Evolutionary conservation across 2,888 invertebrate genomes (phyloP).

Genomic region (Endomychus coccineus): DNA sequence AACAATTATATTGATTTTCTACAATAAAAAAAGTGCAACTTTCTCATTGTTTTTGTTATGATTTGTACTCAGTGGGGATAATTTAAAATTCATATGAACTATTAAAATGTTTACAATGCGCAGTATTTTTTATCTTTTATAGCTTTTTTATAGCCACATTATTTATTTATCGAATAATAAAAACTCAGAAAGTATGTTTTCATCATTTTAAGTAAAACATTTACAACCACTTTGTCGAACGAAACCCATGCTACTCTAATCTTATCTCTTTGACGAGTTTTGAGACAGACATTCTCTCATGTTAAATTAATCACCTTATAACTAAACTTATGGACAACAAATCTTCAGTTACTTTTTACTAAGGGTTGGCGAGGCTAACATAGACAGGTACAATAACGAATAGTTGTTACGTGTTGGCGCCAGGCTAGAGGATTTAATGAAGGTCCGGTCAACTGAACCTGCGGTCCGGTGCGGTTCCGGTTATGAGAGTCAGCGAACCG

Average conservation of each 20-base stretch:
- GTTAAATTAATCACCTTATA: slow-evolving; percentile 29
- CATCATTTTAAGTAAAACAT: slow-evolving; percentile 12
- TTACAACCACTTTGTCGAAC: slow-evolving; percentile 16
- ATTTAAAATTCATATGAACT: too few relatives aligned
- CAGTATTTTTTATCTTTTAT: too few relatives aligned
- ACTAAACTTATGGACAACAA: slow-evolving; percentile 16
- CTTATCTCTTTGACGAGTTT: slow-evolving; percentile 14
- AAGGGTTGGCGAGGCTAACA: slow-evolving; percentile 9
- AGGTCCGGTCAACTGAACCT: slow-evolving; percentile 27
- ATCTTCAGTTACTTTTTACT: slow-evolving; percentile 14
- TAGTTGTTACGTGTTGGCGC: slow-evolving; percentile 29
- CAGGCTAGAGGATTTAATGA: slow-evolving; percentile 33
- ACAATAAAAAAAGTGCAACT: too few relatives aligned
- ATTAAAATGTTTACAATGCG: too few relatives aligned
- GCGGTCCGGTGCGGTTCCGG: slow-evolving; percentile 35
- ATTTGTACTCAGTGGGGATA: too few relatives aligned
- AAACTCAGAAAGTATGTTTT: slow-evolving; percentile 14
- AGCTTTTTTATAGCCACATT: too few relatives aligned
- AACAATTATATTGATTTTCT: too few relatives aligned
- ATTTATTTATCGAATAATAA: slow-evolving; percentile 15
- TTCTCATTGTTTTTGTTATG: too few relatives aligned
- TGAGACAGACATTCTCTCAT: slow-evolving; percentile 25
- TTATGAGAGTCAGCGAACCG: slow-evolving; percentile 35
- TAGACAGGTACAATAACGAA: slow-evolving; percentile 15
- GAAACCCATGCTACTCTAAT: slow-evolving; percentile 15